Conservation (phyloP, 2,888 invertebrate genomes). For the Mactromeris polynyma region DNA sequence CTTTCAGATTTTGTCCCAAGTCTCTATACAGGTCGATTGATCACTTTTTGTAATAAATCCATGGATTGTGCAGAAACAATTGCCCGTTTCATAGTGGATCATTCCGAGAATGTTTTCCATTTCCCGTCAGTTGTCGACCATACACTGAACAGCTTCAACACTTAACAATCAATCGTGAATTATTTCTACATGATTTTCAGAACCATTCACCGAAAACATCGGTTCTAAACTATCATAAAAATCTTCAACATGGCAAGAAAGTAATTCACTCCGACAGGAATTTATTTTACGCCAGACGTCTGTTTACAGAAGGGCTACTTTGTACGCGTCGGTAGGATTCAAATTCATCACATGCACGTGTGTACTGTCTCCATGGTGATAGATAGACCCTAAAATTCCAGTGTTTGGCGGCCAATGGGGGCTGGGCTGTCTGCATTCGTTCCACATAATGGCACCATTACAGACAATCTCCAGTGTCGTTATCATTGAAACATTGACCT, state of each 20-base stretch:
- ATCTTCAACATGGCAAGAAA: slow-evolving; percentile 1
- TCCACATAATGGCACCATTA: slow-evolving; percentile 9
- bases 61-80: not conserved
- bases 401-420: slow-evolving; percentile 1
- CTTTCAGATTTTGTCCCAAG: not conserved
- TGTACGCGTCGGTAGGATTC: not conserved
- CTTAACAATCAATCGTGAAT: slow-evolving; percentile 1
- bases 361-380: not conserved
- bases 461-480: slow-evolving; percentile 8
- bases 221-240: slow-evolving; percentile 21
- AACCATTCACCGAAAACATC: not conserved
- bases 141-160: not conserved
- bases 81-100: not conserved
- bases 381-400: slow-evolving; percentile 2
- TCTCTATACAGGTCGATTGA: not conserved
- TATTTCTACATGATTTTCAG: not conserved
- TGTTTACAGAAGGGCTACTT: slow-evolving; percentile 21
- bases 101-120: not conserved
- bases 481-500: slow-evolving; percentile 30
- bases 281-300: slow-evolving; percentile 14
- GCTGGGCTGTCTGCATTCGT: slow-evolving; percentile 5
- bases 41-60: not conserved
- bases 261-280: slow-evolving; percentile 34
- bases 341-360: slow-evolving; percentile 29
- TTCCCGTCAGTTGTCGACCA: not conserved